Base-by-base conservation (phyloP, 92 coral and sea anemone species). In the Phenganax subtilis region DNA sequence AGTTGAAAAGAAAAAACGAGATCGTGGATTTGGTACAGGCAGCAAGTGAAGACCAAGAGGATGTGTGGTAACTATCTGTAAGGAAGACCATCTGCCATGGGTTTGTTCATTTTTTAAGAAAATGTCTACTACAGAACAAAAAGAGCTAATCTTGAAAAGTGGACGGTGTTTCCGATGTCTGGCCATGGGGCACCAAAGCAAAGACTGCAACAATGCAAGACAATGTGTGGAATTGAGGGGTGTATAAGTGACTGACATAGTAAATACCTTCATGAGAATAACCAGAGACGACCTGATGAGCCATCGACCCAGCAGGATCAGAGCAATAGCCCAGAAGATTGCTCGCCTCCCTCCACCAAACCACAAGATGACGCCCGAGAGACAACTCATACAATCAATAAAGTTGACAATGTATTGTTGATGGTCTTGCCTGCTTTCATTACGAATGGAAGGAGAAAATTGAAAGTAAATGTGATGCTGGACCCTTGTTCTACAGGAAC, bases 11-110 rank as follows among this genome's bases (percentile, higher is more conserved):
- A 14, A 6, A 72, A 72, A 57, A 52, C 57, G 77, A 72, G 29
- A 72, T n/a, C 17, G 77, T 1, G 77, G 77, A 55, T 72, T 72
- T 17, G 57, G 76, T 27, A 71, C 76, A 0, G 29, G 29, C 14
- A 71, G 3, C 27, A 25, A 83, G 10, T 58, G 53, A 51, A 70
- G 57, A 31, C 28, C 75, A 15, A 83, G 75, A 52, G 77, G 74
- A 3, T 80, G 81, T 29, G 37, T 80, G 27, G 85, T 85, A 1
- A 53, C 51, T 25, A 62, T 62, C 14, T 85, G 85, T 52, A 73
- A 56, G 20, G 25, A 47, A 29, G 77, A 72, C 77, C 77, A 72
- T 16, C 77, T 56, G 44, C 55, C 77, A 51, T 72, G 77, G 77
- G 57, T 72, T 47, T 72, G 77, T 17, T 57, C 44, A 9, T 12